These are phyloP conservation scores for Odontocolon sp. DNA, from an alignment of 2,888 invertebrate species.

Conservation along the genomic window DNA sequence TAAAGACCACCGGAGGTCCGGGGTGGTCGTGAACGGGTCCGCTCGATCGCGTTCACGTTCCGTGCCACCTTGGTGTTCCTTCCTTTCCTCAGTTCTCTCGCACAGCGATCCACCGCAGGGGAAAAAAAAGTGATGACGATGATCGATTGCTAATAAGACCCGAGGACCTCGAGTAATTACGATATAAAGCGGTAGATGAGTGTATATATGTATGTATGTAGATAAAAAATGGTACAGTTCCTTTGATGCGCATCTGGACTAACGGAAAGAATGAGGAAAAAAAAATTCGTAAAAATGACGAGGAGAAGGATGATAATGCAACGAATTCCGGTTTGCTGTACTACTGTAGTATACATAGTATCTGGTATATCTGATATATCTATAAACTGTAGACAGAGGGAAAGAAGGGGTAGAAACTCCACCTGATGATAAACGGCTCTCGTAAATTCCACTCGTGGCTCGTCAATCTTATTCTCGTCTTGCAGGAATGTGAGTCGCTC, in stretches of 20 bases:
- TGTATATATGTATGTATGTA: neutral
- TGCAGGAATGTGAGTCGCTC: conserved; percentile 1
- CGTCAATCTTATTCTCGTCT: conserved; percentile 26
- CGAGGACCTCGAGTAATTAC: conserved; percentile 37
- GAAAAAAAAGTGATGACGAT: conserved; percentile 34
- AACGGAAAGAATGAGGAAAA: conserved; percentile 29
- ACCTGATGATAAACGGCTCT: neutral
- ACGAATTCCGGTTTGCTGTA: neutral
- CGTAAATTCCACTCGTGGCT: conserved; percentile 21
- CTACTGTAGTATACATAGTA: neutral
- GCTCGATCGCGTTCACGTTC: conserved; percentile 54
- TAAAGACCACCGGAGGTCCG: conserved; percentile 57
- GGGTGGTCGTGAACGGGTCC: conserved; percentile 58
- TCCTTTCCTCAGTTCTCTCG: conserved; percentile 4
- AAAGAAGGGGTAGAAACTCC: neutral
- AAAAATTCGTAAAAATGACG: neutral
- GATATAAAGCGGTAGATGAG: conserved; percentile 13
- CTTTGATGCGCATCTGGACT: conserved; percentile 1
- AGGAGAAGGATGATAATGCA: neutral
- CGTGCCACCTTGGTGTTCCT: conserved; percentile 52
- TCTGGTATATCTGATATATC: too few species aligned
- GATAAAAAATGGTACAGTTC: neutral
- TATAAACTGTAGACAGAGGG: too few species aligned
- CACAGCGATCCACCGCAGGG: neutral
- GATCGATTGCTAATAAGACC: conserved; percentile 52